phyloP scores from a whole-genome alignment of 2,113 vertebrate genomes.

The Austrofundulus limnaeus region DNA sequence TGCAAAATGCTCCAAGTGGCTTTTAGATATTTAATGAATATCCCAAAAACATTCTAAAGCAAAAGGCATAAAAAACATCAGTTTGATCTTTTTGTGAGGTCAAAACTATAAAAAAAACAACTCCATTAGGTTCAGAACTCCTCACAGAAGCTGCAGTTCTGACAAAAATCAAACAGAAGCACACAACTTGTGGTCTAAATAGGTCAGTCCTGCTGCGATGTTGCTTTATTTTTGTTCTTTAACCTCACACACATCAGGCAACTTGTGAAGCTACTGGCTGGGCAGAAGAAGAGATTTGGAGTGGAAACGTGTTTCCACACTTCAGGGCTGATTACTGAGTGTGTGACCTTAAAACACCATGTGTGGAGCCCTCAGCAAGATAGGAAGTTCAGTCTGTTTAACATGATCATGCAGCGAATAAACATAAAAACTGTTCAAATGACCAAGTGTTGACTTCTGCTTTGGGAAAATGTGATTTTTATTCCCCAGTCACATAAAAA shows the following conservation, averaged over 20 bases:
- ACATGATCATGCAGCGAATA: constrained; percentile 10
- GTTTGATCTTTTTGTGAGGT: constrained; percentile 53
- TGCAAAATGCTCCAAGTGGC: too few relatives aligned
- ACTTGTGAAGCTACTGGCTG: constrained; percentile 37
- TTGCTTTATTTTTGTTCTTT: constrained; percentile 47
- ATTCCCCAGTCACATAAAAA: constrained; percentile 33
- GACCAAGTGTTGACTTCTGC: constrained; percentile 20
- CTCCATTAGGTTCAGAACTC: constrained; percentile 40
- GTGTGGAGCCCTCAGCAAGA: constrained; percentile 15
- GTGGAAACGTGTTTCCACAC: constrained; percentile 46
- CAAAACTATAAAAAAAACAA: constrained; percentile 43
- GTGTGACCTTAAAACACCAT: constrained; percentile 36
- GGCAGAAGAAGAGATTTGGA: constrained; percentile 26
- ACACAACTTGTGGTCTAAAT: constrained; percentile 52
- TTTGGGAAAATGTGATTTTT: background rate
- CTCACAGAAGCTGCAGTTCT: constrained; percentile 37
- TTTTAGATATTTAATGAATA: constrained; percentile 33
- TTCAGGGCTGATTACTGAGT: constrained; percentile 34
- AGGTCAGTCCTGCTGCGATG: constrained; percentile 63
- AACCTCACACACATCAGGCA: constrained; percentile 26
- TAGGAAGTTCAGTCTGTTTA: constrained; percentile 1
- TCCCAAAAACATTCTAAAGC: constrained; percentile 50
- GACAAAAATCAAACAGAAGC: constrained; percentile 58
- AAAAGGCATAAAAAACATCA: constrained; percentile 47
- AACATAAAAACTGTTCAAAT: constrained; percentile 11